Conservation (phyloP, 2,113 vertebrate genomes). For the Bos javanicus region DNA sequence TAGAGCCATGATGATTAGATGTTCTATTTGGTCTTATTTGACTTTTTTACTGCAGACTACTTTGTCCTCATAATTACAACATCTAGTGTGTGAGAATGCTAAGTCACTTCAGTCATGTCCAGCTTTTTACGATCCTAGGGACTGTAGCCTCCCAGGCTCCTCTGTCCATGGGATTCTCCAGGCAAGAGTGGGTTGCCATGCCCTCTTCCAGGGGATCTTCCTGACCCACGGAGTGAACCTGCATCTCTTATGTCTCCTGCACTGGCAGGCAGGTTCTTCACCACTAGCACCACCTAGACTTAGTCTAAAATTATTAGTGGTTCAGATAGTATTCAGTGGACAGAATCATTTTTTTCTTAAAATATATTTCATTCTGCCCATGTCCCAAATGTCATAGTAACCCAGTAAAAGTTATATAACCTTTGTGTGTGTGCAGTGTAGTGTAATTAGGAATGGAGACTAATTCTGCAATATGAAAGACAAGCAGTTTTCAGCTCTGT, state of each 20-base stretch:
- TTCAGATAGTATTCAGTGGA: too few relatives aligned
- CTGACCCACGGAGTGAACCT: fast-evolving
- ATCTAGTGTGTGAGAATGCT: too few relatives aligned
- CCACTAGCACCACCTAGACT: background rate
- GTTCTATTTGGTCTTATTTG: background rate
- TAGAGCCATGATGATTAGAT: background rate
- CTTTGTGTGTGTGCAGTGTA: background rate
- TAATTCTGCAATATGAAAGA: background rate
- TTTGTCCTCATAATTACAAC: background rate
- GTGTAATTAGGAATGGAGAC: background rate
- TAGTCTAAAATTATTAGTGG: background rate
- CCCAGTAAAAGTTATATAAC: background rate
- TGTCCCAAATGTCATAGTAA: background rate
- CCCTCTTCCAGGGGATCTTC: background rate
- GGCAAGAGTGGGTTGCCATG: too few relatives aligned
- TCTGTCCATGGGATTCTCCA: too few relatives aligned
- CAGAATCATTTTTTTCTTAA: too few relatives aligned
- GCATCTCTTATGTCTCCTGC: background rate
- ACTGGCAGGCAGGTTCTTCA: background rate
- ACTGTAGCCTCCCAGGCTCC: too few relatives aligned
- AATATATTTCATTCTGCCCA: too few relatives aligned
- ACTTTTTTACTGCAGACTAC: background rate
- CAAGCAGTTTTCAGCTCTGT: background rate
- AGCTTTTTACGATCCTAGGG: too few relatives aligned
- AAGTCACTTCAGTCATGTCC: too few relatives aligned